These are phyloP conservation scores for Anhinga rufa DNA, from an alignment of 2,113 vertebrate genomes.

Conservation along the genomic window DNA sequence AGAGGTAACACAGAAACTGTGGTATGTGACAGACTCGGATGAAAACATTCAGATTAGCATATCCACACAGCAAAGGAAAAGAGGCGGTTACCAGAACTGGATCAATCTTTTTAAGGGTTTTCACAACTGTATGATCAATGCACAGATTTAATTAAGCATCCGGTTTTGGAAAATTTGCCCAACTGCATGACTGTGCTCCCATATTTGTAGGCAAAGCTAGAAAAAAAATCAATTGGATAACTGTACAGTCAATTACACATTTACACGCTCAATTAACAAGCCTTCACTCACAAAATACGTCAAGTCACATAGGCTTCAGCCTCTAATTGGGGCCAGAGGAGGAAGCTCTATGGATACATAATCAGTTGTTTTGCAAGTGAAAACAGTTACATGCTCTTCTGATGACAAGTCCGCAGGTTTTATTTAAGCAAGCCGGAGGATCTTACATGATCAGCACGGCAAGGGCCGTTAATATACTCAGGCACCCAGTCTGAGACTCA, in stretches of 20 bases:
- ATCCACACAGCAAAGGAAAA: background rate
- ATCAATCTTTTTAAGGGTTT: background rate
- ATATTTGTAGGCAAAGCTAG: background rate
- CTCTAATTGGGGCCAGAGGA: background rate
- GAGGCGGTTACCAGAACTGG: background rate
- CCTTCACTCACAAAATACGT: background rate
- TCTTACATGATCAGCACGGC: background rate
- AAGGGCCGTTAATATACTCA: background rate
- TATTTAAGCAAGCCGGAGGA: background rate
- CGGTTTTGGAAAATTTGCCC: background rate
- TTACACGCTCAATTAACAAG: background rate
- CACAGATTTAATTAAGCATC: background rate
- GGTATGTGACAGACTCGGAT: background rate
- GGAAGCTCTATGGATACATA: background rate
- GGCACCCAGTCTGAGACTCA: background rate
- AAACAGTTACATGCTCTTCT: background rate
- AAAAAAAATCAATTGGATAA: background rate
- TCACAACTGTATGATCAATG: background rate
- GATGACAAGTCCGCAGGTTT: background rate
- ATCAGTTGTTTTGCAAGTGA: background rate
- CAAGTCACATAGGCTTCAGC: background rate
- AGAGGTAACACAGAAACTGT: background rate
- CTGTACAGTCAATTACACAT: background rate
- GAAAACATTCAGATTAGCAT: background rate
- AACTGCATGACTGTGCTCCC: background rate